Conservation (phyloP, 2,797 vertebrate species). For the Gobio occitaniae region DNA sequence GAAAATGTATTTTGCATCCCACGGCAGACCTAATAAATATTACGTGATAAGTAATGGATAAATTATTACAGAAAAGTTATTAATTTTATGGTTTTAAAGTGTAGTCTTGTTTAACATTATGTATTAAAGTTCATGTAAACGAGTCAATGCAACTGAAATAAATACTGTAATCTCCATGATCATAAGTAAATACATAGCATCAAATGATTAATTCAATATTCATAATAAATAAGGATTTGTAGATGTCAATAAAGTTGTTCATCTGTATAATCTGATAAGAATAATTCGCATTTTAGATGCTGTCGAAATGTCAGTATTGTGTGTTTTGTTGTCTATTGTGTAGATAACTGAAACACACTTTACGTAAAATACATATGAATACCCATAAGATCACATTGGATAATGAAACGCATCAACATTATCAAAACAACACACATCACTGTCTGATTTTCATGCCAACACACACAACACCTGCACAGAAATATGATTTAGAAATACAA, state of each 20-base stretch:
- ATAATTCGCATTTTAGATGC: background rate
- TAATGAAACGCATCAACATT: background rate
- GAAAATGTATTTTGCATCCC: background rate
- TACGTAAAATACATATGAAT: background rate
- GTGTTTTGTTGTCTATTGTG: background rate
- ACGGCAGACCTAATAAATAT: background rate
- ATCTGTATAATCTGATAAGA: background rate
- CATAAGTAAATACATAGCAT: background rate
- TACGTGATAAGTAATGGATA: background rate
- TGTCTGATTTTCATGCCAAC: slow-evolving; percentile 48
- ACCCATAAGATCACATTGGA: background rate
- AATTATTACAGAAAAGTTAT: background rate
- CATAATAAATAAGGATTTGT: background rate
- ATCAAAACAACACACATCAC: background rate
- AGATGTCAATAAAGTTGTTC: background rate
- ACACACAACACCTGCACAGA: slow-evolving; percentile 33
- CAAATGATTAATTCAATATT: background rate
- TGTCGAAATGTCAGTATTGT: background rate
- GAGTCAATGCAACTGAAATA: background rate
- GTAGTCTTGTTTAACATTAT: background rate
- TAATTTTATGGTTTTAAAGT: background rate
- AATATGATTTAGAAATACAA: background rate
- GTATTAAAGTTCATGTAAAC: background rate
- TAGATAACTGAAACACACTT: background rate
- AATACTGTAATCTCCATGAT: background rate